Percentiles rank a stretch among this genome's conserved stretches.
These are phyloP conservation scores for Platyrinchus mystaceus DNA, from an alignment of 2,797 vertebrate species.

Conservation along the genomic window DNA sequence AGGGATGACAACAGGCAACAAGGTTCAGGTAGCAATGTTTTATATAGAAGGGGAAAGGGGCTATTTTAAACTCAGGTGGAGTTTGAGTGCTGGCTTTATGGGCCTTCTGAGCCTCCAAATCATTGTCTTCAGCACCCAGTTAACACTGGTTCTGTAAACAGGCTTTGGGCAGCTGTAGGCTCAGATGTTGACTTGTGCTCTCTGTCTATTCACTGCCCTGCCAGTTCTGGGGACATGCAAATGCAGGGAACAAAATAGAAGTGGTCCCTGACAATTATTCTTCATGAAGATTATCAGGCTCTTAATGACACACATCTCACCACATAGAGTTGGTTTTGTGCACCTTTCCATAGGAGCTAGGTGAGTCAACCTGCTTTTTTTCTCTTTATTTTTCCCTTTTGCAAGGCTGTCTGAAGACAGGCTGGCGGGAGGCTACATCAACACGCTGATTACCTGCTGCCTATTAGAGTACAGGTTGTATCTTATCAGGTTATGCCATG, in stretches of 20 bases:
- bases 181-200: neutral
- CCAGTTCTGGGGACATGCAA: neutral
- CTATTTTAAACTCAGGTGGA: neutral
- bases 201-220: neutral
- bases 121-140: neutral
- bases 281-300: neutral
- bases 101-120: neutral
- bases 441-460: neutral
- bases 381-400: neutral
- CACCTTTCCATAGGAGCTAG: neutral
- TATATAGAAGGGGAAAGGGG: neutral
- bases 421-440: neutral
- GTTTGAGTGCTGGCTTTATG: neutral
- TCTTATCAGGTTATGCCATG: constrained; percentile 4
- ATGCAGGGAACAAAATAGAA: neutral
- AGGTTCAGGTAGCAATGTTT: neutral
- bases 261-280: neutral
- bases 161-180: neutral
- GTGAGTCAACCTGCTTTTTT: neutral
- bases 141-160: neutral
- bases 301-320: neutral
- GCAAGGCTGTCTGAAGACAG: neutral
- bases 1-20: neutral
- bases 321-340: neutral
- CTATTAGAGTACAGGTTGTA: neutral